Percentiles rank a stretch among this genome's conserved stretches.
These are phyloP conservation scores for Polypterus senegalus DNA, from an alignment of 2,113 vertebrate genomes.

Conservation along the genomic window DNA sequence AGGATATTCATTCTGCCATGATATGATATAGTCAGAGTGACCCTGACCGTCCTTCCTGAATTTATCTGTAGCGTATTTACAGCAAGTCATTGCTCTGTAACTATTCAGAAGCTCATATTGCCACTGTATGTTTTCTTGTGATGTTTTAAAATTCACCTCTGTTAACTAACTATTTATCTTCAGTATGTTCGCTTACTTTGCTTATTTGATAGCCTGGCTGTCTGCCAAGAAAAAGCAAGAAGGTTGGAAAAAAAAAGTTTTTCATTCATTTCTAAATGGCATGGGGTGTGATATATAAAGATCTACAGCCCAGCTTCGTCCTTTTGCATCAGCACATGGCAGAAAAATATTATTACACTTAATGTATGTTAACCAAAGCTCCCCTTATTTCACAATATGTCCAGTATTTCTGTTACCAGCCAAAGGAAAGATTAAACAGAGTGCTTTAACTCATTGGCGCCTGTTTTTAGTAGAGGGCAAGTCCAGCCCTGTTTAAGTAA, in stretches of 20 bases:
- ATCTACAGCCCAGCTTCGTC: slow-evolving; percentile 1
- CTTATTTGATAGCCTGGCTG: no score
- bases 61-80: no score
- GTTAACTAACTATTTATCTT: no score
- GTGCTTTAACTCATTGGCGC: slow-evolving; percentile 46
- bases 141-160: no score
- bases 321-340: slow-evolving; percentile 12
- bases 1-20: no score
- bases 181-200: no score
- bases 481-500: slow-evolving; percentile 26
- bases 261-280: neutral
- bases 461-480: slow-evolving; percentile 36
- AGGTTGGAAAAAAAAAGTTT: neutral
- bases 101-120: no score
- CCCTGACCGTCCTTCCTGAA: no score
- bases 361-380: neutral
- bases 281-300: slow-evolving; percentile 5
- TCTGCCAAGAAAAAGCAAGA: no score
- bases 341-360: slow-evolving; percentile 4
- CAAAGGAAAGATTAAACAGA: slow-evolving; percentile 42
- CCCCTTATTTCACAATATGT: slow-evolving; percentile 16
- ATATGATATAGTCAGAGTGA: no score
- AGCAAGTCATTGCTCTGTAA: no score
- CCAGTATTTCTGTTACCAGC: slow-evolving; percentile 18
- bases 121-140: no score